Evolutionary conservation across 1,140 invertebrate species (phyloP), one percentile per base, ranked within the genome.

Genomic region (Eumaeus atala): DNA sequence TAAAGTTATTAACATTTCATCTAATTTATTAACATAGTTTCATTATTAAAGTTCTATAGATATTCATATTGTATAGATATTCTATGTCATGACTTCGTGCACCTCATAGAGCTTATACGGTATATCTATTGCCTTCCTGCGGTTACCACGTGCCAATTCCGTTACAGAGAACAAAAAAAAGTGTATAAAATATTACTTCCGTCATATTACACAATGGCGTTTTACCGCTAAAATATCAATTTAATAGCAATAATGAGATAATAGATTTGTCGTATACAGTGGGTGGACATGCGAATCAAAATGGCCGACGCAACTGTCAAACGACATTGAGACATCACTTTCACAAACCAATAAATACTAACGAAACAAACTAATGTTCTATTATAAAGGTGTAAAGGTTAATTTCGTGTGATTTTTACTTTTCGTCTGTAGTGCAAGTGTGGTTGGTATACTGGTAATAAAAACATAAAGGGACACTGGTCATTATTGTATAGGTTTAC

Each of bases 231-330:
- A 69, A 68, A 44, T 16, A 44, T 44, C 40, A 44, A 44, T 44
- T 44, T 14, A 14, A 44, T 16, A 16, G 40, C 40, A 44, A 44
- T 44, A 44, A 44, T 9, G 38, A n/a, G 54, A 51, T 50, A 49
- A 65, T 55, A 62, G 48, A 56, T 62, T 51, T 54, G 59, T 62
- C 61, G 57, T 48, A 56, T n/a, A 53, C 61, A 54, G 73, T 77
- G 72, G 77, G 71, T 72, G 74, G 74, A 76, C 66, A 59, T 68
- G 66, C 58, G 72, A 70, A 67, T 63, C 67, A 77, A 77, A 74
- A 77, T 74, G 69, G 68, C 64, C 47, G 72, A 58, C 63, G 59
- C 78, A 83, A 75, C 77, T 83, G 79, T 78, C 79, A 80, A 75
- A 72, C 65, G 57, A 59, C 66, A 77, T 77, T 72, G 73, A 82